Evolutionary conservation across 2,888 invertebrate species (phyloP).

Genomic region (Acleris holmiana): DNA sequence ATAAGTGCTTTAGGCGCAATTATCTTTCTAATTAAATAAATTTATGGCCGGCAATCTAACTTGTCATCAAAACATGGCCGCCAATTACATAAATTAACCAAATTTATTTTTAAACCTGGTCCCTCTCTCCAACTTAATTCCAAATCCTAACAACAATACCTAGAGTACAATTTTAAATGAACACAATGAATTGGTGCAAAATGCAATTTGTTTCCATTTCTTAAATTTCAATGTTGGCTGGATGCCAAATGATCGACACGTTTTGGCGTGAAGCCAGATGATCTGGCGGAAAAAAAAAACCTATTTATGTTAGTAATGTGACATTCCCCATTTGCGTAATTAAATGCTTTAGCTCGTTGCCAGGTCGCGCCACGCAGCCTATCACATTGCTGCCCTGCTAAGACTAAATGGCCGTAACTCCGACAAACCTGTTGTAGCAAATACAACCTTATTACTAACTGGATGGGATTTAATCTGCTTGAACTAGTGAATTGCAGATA

Average conservation of each 20-base stretch:
- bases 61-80: conserved; percentile 25
- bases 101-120: conserved; percentile 9
- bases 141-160: background rate
- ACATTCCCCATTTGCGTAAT: conserved; percentile 39
- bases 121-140: background rate
- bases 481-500: too few relatives aligned
- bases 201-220: conserved; percentile 65
- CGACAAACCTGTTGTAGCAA: too few relatives aligned
- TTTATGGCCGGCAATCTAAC: conserved; percentile 6
- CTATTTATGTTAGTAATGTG: conserved; percentile 37
- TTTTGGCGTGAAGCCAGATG: conserved; percentile 67
- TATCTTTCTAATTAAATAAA: conserved; percentile 14
- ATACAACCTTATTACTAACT: too few relatives aligned
- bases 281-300: conserved; percentile 51
- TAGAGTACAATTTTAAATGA: conserved; percentile 1
- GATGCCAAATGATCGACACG: conserved; percentile 73
- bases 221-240: conserved; percentile 64
- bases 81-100: conserved; percentile 15
- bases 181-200: conserved; percentile 16
- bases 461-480: too few relatives aligned
- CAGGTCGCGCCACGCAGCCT: background rate
- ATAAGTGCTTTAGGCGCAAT: conserved; percentile 5
- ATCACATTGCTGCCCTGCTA: too few relatives aligned
- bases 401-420: too few relatives aligned
- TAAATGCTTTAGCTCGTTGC: conserved; percentile 1